Conservation (phyloP, 1,140 invertebrate genomes). For the Tenebrio molitor region DNA sequence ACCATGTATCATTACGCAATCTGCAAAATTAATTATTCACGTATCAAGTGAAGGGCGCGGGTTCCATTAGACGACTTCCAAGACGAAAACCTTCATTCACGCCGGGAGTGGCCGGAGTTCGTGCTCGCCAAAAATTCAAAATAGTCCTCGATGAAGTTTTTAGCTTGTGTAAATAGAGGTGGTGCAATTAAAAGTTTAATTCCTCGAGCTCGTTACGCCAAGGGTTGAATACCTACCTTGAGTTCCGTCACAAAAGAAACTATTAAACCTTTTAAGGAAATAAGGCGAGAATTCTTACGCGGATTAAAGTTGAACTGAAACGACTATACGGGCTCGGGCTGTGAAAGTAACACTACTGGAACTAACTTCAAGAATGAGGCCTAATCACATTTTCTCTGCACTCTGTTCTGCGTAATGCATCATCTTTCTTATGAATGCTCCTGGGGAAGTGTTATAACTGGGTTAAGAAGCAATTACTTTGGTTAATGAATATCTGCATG, state of each 20-base stretch:
- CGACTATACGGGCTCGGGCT: slow-evolving; percentile 19
- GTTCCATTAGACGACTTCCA: neutral
- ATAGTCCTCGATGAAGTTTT: neutral
- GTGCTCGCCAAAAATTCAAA: neutral
- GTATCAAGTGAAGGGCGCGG: slow-evolving; percentile 5
- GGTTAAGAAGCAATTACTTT: slow-evolving; percentile 4
- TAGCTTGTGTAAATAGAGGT: neutral
- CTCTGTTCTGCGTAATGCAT: slow-evolving; percentile 12
- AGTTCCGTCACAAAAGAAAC: slow-evolving; percentile 24
- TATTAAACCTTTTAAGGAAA: slow-evolving; percentile 36
- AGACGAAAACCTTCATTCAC: too few relatives aligned
- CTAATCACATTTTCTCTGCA: slow-evolving; percentile 33
- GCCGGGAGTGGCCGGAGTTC: too few relatives aligned
- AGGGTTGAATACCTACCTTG: slow-evolving; percentile 20
- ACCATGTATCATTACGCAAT: slow-evolving; percentile 39
- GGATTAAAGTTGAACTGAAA: slow-evolving; percentile 33
- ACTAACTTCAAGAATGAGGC: slow-evolving; percentile 33
- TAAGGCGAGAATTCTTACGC: slow-evolving; percentile 36
- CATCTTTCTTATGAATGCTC: slow-evolving; percentile 20
- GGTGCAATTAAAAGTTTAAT: slow-evolving; percentile 32
- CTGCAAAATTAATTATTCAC: slow-evolving; percentile 36
- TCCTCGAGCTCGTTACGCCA: slow-evolving; percentile 5
- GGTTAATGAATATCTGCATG: neutral
- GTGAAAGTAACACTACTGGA: slow-evolving; percentile 31
- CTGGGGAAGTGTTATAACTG: neutral